Evolutionary conservation across 2,113 vertebrate species (phyloP), one percentile per base, ranked within the genome.

Genomic region (Ancistrus triradiatus): DNA sequence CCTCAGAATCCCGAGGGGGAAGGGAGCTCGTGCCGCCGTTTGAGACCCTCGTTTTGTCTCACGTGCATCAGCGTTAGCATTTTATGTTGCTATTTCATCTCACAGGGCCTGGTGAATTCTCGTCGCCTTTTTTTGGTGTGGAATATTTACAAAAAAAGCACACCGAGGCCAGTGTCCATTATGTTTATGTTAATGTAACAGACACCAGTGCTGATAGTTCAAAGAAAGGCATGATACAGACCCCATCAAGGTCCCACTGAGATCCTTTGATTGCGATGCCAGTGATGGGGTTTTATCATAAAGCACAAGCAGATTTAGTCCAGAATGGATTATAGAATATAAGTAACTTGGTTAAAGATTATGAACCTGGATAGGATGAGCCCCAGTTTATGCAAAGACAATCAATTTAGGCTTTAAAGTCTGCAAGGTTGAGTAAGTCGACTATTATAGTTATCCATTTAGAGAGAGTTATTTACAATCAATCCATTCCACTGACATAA

Each of bases 151-250:
- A n/a, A n/a, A n/a, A n/a, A n/a, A n/a, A n/a, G n/a, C n/a, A n/a
- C n/a, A n/a, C n/a, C n/a, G n/a, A n/a, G n/a, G n/a, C n/a, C n/a
- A n/a, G n/a, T n/a, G n/a, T n/a, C n/a, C n/a, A n/a, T n/a, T n/a
- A n/a, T n/a, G n/a, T 69, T 80, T 80, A 81, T 77, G 74, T 72
- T 78, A 79, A 70, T 72, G 75, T 66, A 70, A 65, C 70, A 74
- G 56, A 58, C 37, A 40, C 74, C 63, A 69, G 28, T 59, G 44
- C 70, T 72, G 74, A 70, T 61, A 73, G 69, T 71, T 57, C 51
- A 63, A 9, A n/a, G 22, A 56, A 38, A 52, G 15, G 40, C 24
- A 25, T 28, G 56, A 74, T n/a, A 44, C 47, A 44, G 75, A 78
- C 64, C 73, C 79, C 72, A 75, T 83, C 80, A 76, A 75, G 78